Base-by-base conservation (phyloP, 2,888 invertebrate genomes). In the Lithophane leautieri region DNA sequence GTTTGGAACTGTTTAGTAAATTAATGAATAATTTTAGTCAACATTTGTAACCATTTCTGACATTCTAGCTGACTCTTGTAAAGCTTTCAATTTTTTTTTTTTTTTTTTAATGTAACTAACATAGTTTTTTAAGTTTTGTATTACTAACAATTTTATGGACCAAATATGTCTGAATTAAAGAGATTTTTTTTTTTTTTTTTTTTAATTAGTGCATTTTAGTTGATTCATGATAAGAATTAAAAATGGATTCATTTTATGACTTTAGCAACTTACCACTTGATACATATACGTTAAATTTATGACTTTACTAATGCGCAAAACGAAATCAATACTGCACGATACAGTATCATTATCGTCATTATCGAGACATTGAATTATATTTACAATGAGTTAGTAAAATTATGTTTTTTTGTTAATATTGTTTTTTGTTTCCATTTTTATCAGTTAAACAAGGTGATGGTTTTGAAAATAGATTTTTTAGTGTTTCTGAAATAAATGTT, bases 301-400 rank as follows among this genome's bases (percentile, higher is more conserved):
- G 25, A 69, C 47, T 40, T n/a, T 8, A 11, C 8, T 19, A n/a
- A 42, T 56, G 19, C 62, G 28, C 28, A 56, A 28, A 50, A 77
- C 4, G 54, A 25, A 70, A 70, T 70, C 61, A 77, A 61, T 44
- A 62, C n/a, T 25, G 14, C 19, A 11, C 19, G 70, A 77, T 56
- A 70, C 0, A 2, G 14, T 77, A 77, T 76, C 78, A 61, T n/a
- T n/a, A n/a, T n/a, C n/a, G 25, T 44, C 1, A 60, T 19, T 76
- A 60, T 58, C 50, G 11, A 34, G 42, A 16, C 42, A 44, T 44
- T 76, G 50, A 67, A 58, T 50, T 58, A 58, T 22, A 14, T 63
- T 50, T 14, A 42, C n/a, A 28, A 42, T n/a, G 28, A 14, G 11
- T 42, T 42, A 19, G 4, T n/a, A n/a, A 52, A 28, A 14, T 12